Evolutionary conservation across 2,888 invertebrate species (phyloP), one percentile per base, ranked within the genome.

Genomic region (Magallana nippona): DNA sequence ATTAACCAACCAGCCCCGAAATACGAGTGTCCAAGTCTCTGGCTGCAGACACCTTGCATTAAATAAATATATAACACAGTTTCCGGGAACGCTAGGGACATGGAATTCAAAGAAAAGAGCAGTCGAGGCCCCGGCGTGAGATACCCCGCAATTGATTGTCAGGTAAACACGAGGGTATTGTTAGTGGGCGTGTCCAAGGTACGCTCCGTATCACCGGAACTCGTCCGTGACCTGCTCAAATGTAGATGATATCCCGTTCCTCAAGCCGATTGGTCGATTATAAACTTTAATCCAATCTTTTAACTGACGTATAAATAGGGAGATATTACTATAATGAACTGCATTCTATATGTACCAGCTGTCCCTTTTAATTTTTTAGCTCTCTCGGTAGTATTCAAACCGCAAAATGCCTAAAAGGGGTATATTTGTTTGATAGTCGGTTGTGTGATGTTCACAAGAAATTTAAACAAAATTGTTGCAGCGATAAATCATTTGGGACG

Each of bases 211-310:
- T 22, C 22, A 27, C 71, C 11, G 13, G 27, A 27, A 71, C 27
- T 71, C 27, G 71, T 11, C 22, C 71, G 27, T 71, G 71, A 71
- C 71, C 44, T 32, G 71, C 15, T 71, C 27, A 71, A 71, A 71
- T 71, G 32, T 71, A 71, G 71, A 71, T 63, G 63, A 22, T 22
- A 22, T 15, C 27, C 5, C 32, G 15, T 11, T 22, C 71, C 13
- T 13, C 11, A 8, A 32, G 71, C 27, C 32, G 71, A 71, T 71
- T 71, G 71, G 71, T 71, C 71, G 71, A 71, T 71, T 71, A 71
- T 32, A 71, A 13, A 15, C 32, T 63, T 71, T 71, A 71, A 27
- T 32, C 71, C 22, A 71, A 27, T 71, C 32, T 32, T 27, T 71
- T 15, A 27, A 32, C 27, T 71, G 27, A 22, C 22, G 71, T 71